Evolutionary conservation across 2,888 invertebrate species (phyloP).

Genomic region (Sisyra nigra): DNA sequence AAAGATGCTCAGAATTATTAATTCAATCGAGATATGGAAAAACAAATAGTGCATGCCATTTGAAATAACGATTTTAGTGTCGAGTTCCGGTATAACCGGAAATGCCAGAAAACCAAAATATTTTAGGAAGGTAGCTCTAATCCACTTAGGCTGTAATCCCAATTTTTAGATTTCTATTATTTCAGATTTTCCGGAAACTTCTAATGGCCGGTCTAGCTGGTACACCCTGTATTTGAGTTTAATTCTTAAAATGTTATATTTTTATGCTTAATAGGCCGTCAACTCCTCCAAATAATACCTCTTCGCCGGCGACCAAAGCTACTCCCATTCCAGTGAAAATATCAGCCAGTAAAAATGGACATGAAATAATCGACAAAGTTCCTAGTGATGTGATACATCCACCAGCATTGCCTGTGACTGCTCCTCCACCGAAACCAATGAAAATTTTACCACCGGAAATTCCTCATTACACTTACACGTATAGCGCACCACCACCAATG

Average conservation of each 20-base stretch:
- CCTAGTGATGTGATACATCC: conserved; percentile 25
- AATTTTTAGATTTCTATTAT: too few relatives aligned
- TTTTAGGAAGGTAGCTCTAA: too few relatives aligned
- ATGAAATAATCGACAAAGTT: conserved; percentile 29
- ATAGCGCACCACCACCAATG: conserved; percentile 20
- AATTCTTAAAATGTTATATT: not conserved
- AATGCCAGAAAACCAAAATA: too few relatives aligned
- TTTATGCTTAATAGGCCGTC: conserved; percentile 13
- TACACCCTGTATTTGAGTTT: too few relatives aligned
- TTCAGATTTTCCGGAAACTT: too few relatives aligned
- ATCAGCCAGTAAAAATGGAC: conserved; percentile 12
- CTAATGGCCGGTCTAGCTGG: too few relatives aligned
- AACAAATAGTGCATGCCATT: too few relatives aligned
- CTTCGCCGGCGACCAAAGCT: conserved; percentile 10
- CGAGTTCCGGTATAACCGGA: too few relatives aligned
- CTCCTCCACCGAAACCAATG: conserved; percentile 6
- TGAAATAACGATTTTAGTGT: too few relatives aligned
- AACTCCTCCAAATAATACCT: conserved; percentile 11
- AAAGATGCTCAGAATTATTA: too few relatives aligned
- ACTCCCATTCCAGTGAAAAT: conserved; percentile 14
- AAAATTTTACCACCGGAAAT: conserved; percentile 14
- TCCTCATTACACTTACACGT: conserved; percentile 15
- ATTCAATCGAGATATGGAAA: too few relatives aligned
- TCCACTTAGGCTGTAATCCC: too few relatives aligned
- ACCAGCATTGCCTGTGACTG: conserved; percentile 5